Percentiles rank a stretch among this genome's conserved stretches.
phyloP scores from a whole-genome alignment of 2,797 vertebrate species.

The Typhlichthys eigenmanni region DNA sequence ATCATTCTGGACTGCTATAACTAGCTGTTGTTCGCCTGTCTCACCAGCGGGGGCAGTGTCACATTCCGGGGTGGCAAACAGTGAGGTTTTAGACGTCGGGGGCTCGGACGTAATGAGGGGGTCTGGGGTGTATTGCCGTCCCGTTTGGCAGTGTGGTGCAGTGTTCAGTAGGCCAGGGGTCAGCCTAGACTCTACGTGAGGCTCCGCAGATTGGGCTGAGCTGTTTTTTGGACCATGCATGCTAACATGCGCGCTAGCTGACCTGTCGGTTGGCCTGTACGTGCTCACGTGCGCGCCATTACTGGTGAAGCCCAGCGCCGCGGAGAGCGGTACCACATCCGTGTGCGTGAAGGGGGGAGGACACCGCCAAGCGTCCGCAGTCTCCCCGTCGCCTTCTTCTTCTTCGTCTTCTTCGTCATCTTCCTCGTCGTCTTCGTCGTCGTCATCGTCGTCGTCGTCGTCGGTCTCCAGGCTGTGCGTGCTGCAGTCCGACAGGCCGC shows the following conservation, averaged over 20 bases:
- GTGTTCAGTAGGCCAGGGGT: constrained; percentile 76
- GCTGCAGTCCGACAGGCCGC: constrained; percentile 92
- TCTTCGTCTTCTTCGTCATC: constrained; percentile 84
- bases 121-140: constrained; percentile 70
- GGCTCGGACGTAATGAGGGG: constrained; percentile 60
- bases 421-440: constrained; percentile 85
- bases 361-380: constrained; percentile 75
- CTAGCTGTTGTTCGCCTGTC: constrained; percentile 69
- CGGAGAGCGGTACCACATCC: constrained; percentile 84
- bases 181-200: constrained; percentile 76
- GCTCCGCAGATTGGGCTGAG: too few relatives aligned
- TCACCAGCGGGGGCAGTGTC: constrained; percentile 68
- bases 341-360: constrained; percentile 65
- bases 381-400: constrained; percentile 73
- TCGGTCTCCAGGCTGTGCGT: constrained; percentile 90
- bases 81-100: constrained; percentile 35
- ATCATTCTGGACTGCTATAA: constrained; percentile 80
- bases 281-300: constrained; percentile 67
- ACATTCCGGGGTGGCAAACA: constrained; percentile 51
- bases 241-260: constrained; percentile 64
- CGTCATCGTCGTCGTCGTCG: constrained; percentile 88
- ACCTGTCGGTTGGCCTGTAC: constrained; percentile 49
- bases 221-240: constrained; percentile 49
- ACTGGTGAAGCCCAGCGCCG: constrained; percentile 87
- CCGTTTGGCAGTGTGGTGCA: constrained; percentile 78